Evolutionary conservation across 2,797 vertebrate species (phyloP).

Genomic region (Ctenopoma kingsleyae): DNA sequence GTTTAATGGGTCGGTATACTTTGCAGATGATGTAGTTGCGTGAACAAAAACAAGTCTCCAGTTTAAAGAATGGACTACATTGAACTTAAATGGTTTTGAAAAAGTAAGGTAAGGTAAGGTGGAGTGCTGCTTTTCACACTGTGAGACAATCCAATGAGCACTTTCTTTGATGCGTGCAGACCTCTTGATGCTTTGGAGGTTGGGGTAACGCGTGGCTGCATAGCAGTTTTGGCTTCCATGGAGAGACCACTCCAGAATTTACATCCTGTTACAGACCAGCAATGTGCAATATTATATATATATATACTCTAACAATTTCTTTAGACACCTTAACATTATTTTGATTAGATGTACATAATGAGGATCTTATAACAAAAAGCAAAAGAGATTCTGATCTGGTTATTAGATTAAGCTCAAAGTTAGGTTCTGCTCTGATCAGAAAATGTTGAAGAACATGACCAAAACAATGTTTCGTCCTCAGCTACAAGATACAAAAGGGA

Average conservation of each 20-base stretch:
- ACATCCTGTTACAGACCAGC: neutral
- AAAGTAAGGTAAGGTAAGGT: too few relatives aligned
- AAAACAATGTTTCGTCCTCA: neutral
- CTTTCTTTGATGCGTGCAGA: neutral
- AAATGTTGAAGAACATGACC: neutral
- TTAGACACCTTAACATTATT: too few relatives aligned
- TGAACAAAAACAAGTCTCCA: too few relatives aligned
- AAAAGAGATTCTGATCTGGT: neutral
- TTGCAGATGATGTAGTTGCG: too few relatives aligned
- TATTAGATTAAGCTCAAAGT: slow-evolving; percentile 4
- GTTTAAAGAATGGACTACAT: too few relatives aligned
- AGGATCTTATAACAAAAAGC: neutral
- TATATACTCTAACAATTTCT: too few relatives aligned
- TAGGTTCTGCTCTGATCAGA: slow-evolving; percentile 14
- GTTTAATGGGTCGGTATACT: too few relatives aligned
- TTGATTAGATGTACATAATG: too few relatives aligned
- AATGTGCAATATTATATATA: too few relatives aligned
- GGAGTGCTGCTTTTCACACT: too few relatives aligned
- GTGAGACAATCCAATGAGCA: neutral
- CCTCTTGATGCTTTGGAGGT: neutral
- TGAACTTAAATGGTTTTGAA: too few relatives aligned
- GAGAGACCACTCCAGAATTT: neutral
- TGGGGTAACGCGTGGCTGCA: neutral
- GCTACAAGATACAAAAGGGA: neutral
- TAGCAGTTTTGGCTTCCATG: neutral